Evolutionary conservation across 2,113 vertebrate genomes (phyloP), one percentile per base, ranked within the genome.

Genomic region (Rhinogobius similis): DNA sequence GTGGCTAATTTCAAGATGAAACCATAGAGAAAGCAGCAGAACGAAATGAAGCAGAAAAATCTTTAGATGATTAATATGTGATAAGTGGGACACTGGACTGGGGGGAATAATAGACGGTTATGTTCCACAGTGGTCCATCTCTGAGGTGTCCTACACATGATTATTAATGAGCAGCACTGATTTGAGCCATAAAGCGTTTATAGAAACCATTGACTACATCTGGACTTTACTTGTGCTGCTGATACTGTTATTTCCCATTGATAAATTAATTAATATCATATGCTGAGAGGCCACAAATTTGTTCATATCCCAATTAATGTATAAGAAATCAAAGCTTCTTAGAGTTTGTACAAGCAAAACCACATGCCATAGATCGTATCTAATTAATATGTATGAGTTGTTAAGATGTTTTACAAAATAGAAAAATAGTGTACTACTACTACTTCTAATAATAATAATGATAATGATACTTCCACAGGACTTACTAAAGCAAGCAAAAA

Each of bases 51-150:
- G 53, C 11, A 1, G 0, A 20, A 32, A 65, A 70, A 38, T 71
- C 74, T 72, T 69, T 48, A 61, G 76, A 70, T 75, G 79, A 78
- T 81, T 56, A 66, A 66, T 55, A 72, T 44, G 16, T 52, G 29
- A 64, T 65, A 78, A 82, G 79, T 86, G 69, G 78, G 72, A 79
- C 76, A 73, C 38, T 48, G 1, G 55, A 72, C 26, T 13, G 10
- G 71, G 1, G 44, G 66, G 64, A 76, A 82, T 65, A 65, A 26
- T 52, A 62, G 53, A 23, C 64, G 53, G 14, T 64, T 64, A n/a
- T 1, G 46, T 29, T 62, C 12, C 68, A 65, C 20, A 14, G 3
- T 27, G 61, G 24, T 21, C 36, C 14, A 58, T 48, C 78, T 65
- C 52, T 65, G 62, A 65, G 63, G 55, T 53, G 66, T 72, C n/a